Base-by-base conservation (phyloP, 2,888 invertebrate species). In the Cheilosia urbana region DNA sequence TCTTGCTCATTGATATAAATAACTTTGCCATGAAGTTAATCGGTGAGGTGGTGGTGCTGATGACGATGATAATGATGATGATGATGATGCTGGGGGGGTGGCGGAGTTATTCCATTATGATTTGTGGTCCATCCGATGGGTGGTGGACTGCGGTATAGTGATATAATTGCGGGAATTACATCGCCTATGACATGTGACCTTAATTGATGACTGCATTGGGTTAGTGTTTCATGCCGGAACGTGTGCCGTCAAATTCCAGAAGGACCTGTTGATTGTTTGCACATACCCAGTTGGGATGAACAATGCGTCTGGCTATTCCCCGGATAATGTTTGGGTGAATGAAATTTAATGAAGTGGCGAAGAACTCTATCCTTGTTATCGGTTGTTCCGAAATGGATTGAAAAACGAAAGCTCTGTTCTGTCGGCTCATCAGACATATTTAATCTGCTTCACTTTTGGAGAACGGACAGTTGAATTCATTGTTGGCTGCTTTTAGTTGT, bases 21-120 rank as follows among this genome's bases (percentile, higher is more conserved):
- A 89, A 89, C 89, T 88, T 88, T 88, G 87, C 88, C 88, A 87
- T 88, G 88, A 89, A 89, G 89, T 89, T 89, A 90, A 89, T 90
- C 90, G 89, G 88, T 88, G 80, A 88, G 89, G 89, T 82, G 85
- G 79, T 79, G 17, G 30, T 30, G 30, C 9, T 30, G 30, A 30
- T 30, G 30, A 30, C 9, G 30, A 9, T 7, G 30, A 9, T 30
- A n/a, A 42, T 42, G 40, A 45, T 7, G 72, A 79, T 73, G 72
- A 27, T 37, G 68, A 5, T 17, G 60, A 13, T 34, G 21, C 42
- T 51, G 49, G 21, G 13, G 4, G 62, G 15, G 69, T 30, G 30
- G 30, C 27, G 6, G 45, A 55, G 81, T 66, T 69, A 53, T 85
- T 81, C 66, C 66, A 81, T 77, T 81, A 85, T 85, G 85, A 85